Base-by-base conservation (phyloP, 2,797 vertebrate genomes). In the Sebastes elongatus region DNA sequence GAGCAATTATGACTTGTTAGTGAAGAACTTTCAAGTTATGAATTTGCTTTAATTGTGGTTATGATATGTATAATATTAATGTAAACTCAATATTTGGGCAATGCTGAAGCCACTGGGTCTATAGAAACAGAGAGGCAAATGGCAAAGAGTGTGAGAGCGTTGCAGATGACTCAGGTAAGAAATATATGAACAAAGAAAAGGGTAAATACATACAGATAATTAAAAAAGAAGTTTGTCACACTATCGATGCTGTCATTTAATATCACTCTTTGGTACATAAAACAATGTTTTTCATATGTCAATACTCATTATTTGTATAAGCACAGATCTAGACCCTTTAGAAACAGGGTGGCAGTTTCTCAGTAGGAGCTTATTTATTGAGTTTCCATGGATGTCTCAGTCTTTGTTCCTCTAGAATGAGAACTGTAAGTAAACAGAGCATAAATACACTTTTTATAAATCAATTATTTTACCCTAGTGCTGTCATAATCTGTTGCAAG, bases 341-440 rank as follows among this genome's bases (percentile, higher is more conserved):
- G 71, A 76, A 14, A 80, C 33, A 53, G 35, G 27, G 4, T 35
- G 46, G 63, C 1, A 22, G 49, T 53, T 20, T 49, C 46, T 20
- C 84, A 73, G 76, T 53, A 16, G 46, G 27, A 78, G 14, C 49
- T 74, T 16, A n/a, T 61, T 78, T 65, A n/a, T 74, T 62, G 42
- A 61, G 23, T 76, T 57, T 68, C 38, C 32, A 23, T 59, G 25
- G 32, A 14, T 65, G 38, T 30, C 57, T 18, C 9, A 38, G 65
- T 42, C 42, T 64, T 69, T 82, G 23, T 53, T 74, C 35, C 38
- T 56, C 52, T 20, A 33, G 18, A 77, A 49, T 49, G 25, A 69
- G 13, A 16, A 8, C 20, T 55, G n/a, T 20, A 53, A n/a, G 11
- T 25, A 11, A 2, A 30, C 25, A 22, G 18, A 49, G 55, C 49